These are phyloP conservation scores for Apis cerana DNA, from an alignment of 1,140 invertebrate species.

Conservation along the genomic window DNA sequence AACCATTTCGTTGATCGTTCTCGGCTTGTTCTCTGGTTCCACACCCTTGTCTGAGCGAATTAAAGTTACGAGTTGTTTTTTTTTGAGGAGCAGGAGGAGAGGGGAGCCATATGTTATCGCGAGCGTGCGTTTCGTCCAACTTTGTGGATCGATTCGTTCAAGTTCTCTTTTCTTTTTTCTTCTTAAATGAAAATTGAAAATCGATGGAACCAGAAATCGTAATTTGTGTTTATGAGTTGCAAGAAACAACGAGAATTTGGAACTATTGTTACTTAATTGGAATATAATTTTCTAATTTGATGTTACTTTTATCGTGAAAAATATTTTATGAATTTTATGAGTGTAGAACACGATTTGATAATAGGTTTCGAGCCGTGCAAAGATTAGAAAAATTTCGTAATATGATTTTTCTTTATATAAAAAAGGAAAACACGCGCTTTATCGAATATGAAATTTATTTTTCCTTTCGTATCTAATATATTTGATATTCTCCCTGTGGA, in stretches of 20 bases:
- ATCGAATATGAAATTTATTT: not conserved
- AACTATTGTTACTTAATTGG: too few species aligned
- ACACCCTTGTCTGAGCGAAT: not conserved
- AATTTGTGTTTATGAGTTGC: not conserved
- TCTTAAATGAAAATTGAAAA: not conserved
- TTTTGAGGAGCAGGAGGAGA: too few species aligned
- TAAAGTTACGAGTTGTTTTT: not conserved
- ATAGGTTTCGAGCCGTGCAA: too few species aligned
- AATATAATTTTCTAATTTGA: too few species aligned
- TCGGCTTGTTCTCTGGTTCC: not conserved
- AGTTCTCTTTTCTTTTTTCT: not conserved
- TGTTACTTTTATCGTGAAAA: too few species aligned
- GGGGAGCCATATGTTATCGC: not conserved
- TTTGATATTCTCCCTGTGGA: not conserved
- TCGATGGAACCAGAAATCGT: not conserved
- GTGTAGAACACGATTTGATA: too few species aligned
- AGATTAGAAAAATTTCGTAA: too few species aligned
- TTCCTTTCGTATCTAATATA: slow-evolving; percentile 7
- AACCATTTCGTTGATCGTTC: slow-evolving; percentile 24
- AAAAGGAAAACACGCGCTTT: not conserved
- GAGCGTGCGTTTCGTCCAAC: not conserved
- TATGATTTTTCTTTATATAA: too few species aligned
- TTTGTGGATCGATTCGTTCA: not conserved
- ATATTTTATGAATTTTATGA: too few species aligned
- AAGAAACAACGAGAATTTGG: too few species aligned